A percentile compares a stretch with the other conserved stretches of the same genome.
Conservation (phyloP, 2,797 vertebrate genomes). For the Graptemys geographica region DNA sequence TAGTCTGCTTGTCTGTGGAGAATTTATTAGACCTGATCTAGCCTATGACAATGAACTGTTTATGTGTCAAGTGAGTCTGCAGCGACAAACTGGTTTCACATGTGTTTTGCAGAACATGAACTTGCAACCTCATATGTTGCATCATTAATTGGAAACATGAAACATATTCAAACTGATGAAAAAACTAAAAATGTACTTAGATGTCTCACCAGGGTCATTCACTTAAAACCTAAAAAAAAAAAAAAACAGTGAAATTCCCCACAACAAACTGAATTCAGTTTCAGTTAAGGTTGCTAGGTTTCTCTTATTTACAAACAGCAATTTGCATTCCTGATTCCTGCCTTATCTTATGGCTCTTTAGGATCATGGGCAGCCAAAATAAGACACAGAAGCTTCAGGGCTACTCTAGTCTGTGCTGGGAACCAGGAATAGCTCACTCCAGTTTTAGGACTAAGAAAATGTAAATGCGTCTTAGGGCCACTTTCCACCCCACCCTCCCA, state of each 20-base stretch:
- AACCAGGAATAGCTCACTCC: fast-evolving
- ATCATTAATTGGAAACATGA: background rate
- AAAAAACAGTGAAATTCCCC: background rate
- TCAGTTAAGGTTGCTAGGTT: background rate
- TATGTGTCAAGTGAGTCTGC: background rate
- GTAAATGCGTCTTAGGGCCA: background rate
- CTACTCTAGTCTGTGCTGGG: background rate
- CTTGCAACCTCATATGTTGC: fast-evolving
- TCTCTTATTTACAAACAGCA: background rate
- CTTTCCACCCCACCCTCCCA: background rate
- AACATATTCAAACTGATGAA: background rate
- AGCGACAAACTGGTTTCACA: fast-evolving
- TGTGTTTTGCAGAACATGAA: background rate
- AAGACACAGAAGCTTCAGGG: background rate
- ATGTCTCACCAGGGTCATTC: background rate
- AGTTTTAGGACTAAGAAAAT: background rate
- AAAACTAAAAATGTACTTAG: background rate
- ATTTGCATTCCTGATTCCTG: background rate
- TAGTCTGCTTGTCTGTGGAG: background rate
- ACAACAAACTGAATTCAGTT: background rate
- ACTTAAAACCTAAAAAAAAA: background rate
- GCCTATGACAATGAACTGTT: background rate
- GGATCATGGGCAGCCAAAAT: fast-evolving
- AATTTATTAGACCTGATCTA: background rate
- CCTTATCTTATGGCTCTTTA: background rate